phyloP scores from a whole-genome alignment of 2,113 vertebrate genomes.

The Apaloderma vittatum region DNA sequence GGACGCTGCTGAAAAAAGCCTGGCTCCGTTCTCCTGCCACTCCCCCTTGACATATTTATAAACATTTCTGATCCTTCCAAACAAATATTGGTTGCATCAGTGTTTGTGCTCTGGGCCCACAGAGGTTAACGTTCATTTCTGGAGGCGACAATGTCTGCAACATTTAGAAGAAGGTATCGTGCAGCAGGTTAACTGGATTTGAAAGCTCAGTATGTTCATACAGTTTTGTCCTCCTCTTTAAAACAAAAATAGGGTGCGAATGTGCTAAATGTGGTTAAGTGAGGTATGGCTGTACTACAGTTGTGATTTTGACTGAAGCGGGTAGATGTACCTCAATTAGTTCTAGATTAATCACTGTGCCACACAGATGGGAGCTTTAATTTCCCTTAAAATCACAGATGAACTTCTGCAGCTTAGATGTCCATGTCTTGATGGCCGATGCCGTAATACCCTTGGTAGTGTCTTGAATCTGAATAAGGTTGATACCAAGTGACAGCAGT shows the following conservation, averaged over 20 bases:
- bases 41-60: too few species aligned
- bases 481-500: background rate
- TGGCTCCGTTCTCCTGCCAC: too few species aligned
- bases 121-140: background rate
- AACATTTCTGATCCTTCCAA: background rate
- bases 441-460: background rate
- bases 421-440: background rate
- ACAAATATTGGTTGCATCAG: background rate
- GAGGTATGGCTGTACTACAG: background rate
- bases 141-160: background rate
- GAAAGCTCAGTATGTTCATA: background rate
- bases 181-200: background rate
- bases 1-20: too few species aligned
- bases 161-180: background rate
- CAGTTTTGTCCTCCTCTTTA: background rate
- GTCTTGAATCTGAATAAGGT: background rate
- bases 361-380: background rate
- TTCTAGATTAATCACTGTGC: background rate
- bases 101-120: background rate
- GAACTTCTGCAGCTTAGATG: background rate
- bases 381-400: background rate
- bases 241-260: background rate
- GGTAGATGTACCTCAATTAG: background rate
- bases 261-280: background rate
- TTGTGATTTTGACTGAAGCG: background rate